phyloP scores from a whole-genome alignment of 2,797 vertebrate genomes.

The Pseudochirops cupreus region DNA sequence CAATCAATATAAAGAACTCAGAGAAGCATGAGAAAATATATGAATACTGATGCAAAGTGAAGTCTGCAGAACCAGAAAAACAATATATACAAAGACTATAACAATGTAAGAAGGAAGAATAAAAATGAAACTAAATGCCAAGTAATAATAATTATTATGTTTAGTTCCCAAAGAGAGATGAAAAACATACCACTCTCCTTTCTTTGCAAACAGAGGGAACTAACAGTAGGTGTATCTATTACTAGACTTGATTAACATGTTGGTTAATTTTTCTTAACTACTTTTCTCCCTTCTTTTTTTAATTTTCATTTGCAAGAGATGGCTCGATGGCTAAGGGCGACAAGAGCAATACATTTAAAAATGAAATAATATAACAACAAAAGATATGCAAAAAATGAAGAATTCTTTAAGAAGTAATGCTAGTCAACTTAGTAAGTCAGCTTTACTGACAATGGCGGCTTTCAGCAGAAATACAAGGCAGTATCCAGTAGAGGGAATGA shows the following conservation, averaged over 20 bases:
- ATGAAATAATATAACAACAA: neutral
- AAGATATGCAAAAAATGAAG: neutral
- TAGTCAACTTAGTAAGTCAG: neutral
- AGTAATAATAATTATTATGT: neutral
- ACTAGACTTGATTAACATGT: neutral
- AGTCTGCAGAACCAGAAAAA: neutral
- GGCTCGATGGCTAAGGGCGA: neutral
- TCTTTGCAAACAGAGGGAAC: neutral
- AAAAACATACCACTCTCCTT: neutral
- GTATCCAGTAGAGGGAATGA: neutral
- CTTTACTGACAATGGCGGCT: too few species aligned
- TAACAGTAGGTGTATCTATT: neutral
- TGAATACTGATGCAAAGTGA: neutral
- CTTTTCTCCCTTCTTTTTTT: neutral
- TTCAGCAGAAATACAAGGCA: neutral
- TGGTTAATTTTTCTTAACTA: neutral
- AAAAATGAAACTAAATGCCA: neutral
- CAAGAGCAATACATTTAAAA: neutral
- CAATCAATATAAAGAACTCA: neutral
- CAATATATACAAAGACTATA: neutral
- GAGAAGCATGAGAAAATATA: neutral
- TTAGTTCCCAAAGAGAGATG: neutral
- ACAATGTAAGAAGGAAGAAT: neutral
- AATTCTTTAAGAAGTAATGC: neutral
- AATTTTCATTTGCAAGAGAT: neutral